phyloP scores from a whole-genome alignment of 2,888 invertebrate species.

The Isoperla grammatica region DNA sequence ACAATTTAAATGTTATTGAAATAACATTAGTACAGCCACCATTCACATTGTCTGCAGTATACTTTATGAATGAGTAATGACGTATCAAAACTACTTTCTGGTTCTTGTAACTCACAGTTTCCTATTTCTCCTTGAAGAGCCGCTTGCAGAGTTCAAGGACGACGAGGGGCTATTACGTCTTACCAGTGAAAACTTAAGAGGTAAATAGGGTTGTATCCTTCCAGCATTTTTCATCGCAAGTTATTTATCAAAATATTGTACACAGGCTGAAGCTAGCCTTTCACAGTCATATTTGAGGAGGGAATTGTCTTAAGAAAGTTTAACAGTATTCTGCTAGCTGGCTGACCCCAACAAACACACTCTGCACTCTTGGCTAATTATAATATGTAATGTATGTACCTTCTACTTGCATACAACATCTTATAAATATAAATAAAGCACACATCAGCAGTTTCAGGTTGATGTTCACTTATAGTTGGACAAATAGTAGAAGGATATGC shows the following conservation, averaged over 20 bases:
- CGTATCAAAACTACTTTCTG: constrained; percentile 21
- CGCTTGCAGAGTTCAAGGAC: too few relatives aligned
- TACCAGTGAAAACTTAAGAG: too few relatives aligned
- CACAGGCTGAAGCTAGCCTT: constrained; percentile 14
- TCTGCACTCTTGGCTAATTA: constrained; percentile 33
- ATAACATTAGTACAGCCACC: constrained; percentile 47
- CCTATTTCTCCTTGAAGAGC: constrained; percentile 14
- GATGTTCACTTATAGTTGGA: not conserved
- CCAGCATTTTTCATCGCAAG: constrained; percentile 25
- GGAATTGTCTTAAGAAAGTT: constrained; percentile 19
- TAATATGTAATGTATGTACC: not conserved
- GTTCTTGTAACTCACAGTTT: constrained; percentile 16
- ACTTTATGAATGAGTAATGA: constrained; percentile 15
- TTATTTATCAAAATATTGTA: constrained; percentile 28
- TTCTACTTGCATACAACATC: not conserved
- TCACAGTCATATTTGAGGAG: not conserved
- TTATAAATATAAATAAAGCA: not conserved
- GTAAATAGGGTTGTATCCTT: not conserved
- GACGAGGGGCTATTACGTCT: too few relatives aligned
- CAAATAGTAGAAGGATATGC: not conserved
- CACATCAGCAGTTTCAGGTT: not conserved
- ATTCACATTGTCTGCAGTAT: constrained; percentile 59
- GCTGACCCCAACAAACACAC: constrained; percentile 34
- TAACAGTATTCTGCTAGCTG: constrained; percentile 28
- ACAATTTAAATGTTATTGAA: constrained; percentile 25